phyloP scores from a whole-genome alignment of 1,140 invertebrate species.

The Galleria mellonella region DNA sequence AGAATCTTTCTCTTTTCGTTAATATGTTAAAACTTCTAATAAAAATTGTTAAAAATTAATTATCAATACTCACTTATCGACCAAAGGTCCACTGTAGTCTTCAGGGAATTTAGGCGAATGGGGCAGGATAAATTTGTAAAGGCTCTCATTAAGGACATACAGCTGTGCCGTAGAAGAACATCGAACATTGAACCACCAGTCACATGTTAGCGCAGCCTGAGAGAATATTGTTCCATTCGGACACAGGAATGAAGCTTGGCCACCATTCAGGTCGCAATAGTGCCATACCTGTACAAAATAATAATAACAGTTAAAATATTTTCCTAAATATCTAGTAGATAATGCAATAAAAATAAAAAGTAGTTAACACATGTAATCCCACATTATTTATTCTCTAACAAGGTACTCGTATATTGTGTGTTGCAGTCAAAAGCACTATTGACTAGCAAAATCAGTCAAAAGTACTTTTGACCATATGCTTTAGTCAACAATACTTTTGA shows the following conservation, averaged over 20 bases:
- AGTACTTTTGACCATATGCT: too few relatives aligned
- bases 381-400: too few relatives aligned
- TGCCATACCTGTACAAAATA: constrained; percentile 86
- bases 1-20: too few relatives aligned
- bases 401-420: too few relatives aligned
- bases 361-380: too few relatives aligned
- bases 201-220: constrained; percentile 88
- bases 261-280: constrained; percentile 93
- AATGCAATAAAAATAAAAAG: too few relatives aligned
- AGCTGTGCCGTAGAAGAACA: constrained; percentile 87
- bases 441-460: too few relatives aligned
- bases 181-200: constrained; percentile 95
- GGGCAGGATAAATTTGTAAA: constrained; percentile 91
- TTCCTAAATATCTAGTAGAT: too few relatives aligned
- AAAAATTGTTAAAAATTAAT: too few relatives aligned
- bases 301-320: background rate
- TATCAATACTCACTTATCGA: constrained; percentile 85
- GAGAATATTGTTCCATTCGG: constrained; percentile 94
- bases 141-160: constrained; percentile 90
- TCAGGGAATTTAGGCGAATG: constrained; percentile 90
- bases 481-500: too few relatives aligned
- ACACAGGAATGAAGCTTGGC: constrained; percentile 92
- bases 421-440: too few relatives aligned
- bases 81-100: constrained; percentile 88
- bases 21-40: too few relatives aligned